Evolutionary conservation across 35 echinoderm and acorn worm genomes (phyloP).

Genomic region (Anneissia japonica): DNA sequence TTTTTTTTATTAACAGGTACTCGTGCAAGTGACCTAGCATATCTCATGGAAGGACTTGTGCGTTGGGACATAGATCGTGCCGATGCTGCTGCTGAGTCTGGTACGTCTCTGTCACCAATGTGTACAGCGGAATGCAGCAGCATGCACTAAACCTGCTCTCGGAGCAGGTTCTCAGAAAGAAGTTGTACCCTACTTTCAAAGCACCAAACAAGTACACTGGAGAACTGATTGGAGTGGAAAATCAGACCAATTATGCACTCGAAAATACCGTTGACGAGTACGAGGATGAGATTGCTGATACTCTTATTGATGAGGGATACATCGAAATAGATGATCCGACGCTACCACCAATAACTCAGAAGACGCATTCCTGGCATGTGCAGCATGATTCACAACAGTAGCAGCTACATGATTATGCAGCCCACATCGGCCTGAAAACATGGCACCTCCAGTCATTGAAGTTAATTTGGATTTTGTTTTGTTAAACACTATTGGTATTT

Average conservation of each 20-base stretch:
- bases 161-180: conserved; percentile 14
- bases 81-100: not conserved
- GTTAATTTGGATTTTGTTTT: too few relatives aligned
- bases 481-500: too few relatives aligned
- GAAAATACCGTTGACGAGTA: too few relatives aligned
- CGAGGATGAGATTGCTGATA: too few relatives aligned
- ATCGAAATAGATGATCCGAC: too few relatives aligned
- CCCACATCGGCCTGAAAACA: too few relatives aligned
- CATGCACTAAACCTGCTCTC: not conserved
- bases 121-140: conserved; percentile 5
- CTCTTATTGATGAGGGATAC: too few relatives aligned
- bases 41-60: conserved; percentile 42
- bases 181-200: conserved; percentile 15
- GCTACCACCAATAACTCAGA: too few relatives aligned
- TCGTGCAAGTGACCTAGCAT: conserved; percentile 36
- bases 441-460: too few relatives aligned
- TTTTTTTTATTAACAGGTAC: conserved; percentile 39
- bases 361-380: too few relatives aligned
- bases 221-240: conserved; percentile 65
- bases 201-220: conserved; percentile 29
- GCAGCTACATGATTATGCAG: too few relatives aligned
- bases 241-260: conserved; percentile 13
- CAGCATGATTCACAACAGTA: too few relatives aligned
- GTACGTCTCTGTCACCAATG: not conserved
- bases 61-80: conserved; percentile 44